Conservation (phyloP, 2,888 invertebrate species). For the Eristalis intricaria region DNA sequence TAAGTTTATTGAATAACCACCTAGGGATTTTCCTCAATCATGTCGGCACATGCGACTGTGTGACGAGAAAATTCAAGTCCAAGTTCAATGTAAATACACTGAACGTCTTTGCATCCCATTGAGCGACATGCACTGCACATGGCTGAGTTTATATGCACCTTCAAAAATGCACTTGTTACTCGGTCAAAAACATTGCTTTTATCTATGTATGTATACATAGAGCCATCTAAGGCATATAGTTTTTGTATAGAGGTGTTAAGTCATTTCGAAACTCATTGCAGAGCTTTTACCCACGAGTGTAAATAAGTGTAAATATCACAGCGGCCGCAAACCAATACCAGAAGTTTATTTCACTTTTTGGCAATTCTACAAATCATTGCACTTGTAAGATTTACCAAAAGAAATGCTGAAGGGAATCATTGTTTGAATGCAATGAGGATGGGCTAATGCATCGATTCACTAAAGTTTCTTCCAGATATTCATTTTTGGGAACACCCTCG, state of each 20-base stretch:
- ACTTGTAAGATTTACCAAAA: slow-evolving; percentile 13
- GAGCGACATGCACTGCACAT: slow-evolving; percentile 14
- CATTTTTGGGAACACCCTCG: too few species aligned
- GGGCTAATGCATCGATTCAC: not conserved
- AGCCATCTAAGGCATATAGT: not conserved
- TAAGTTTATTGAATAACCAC: slow-evolving; percentile 7
- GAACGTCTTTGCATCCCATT: slow-evolving; percentile 10
- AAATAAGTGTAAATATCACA: slow-evolving; percentile 7
- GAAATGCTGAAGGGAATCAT: not conserved
- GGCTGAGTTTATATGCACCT: not conserved
- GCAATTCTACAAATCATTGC: slow-evolving; percentile 18
- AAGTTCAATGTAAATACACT: slow-evolving; percentile 51
- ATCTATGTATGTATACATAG: slow-evolving; percentile 10
- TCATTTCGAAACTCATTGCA: slow-evolving; percentile 30
- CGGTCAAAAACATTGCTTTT: not conserved
- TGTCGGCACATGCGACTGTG: slow-evolving; percentile 15
- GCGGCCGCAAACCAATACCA: slow-evolving; percentile 7
- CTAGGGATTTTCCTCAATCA: slow-evolving; percentile 21
- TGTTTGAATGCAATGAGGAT: not conserved
- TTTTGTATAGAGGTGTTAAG: slow-evolving; percentile 17
- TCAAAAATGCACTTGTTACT: not conserved
- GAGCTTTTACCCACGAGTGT: slow-evolving; percentile 26
- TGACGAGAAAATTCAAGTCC: slow-evolving; percentile 38
- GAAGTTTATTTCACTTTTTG: slow-evolving; percentile 12
- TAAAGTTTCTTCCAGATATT: not conserved